Percentiles rank a stretch among this genome's conserved stretches.
These are phyloP conservation scores for Poeciliopsis prolifica DNA, from an alignment of 2,113 vertebrate genomes.

Conservation along the genomic window DNA sequence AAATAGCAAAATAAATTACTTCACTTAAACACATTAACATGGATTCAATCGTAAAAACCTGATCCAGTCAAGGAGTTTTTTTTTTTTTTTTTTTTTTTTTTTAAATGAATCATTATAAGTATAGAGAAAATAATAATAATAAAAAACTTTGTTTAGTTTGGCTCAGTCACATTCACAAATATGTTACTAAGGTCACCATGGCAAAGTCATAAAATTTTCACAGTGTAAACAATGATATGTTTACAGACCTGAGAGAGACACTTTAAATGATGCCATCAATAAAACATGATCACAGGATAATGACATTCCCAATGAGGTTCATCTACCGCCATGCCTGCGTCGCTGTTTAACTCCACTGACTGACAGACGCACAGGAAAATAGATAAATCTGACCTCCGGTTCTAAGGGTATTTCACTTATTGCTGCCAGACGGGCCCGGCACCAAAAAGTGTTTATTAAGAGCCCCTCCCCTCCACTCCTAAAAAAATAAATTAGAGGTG, in stretches of 20 bases:
- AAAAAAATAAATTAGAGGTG: constrained; percentile 81
- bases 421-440: constrained; percentile 67
- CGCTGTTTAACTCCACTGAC: constrained; percentile 42
- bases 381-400: constrained; percentile 81
- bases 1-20: neutral
- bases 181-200: constrained; percentile 6
- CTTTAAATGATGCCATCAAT: constrained; percentile 64
- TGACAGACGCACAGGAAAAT: constrained; percentile 73
- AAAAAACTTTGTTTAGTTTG: neutral
- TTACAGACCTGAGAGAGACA: constrained; percentile 56
- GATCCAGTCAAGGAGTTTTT: no score
- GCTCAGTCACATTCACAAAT: constrained; percentile 3
- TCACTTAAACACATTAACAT: neutral
- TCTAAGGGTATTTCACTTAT: constrained; percentile 77
- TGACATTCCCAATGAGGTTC: constrained; percentile 60
- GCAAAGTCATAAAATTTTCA: constrained; percentile 63
- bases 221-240: constrained; percentile 69
- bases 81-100: no score
- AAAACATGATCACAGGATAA: constrained; percentile 72
- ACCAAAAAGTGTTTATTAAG: constrained; percentile 79
- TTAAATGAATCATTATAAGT: neutral
- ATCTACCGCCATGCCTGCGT: constrained; percentile 33
- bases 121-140: neutral
- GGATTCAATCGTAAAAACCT: no score
- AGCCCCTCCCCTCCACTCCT: constrained; percentile 21